phyloP scores from a whole-genome alignment of 2,888 invertebrate species.

The Silvanus unidentatus region DNA sequence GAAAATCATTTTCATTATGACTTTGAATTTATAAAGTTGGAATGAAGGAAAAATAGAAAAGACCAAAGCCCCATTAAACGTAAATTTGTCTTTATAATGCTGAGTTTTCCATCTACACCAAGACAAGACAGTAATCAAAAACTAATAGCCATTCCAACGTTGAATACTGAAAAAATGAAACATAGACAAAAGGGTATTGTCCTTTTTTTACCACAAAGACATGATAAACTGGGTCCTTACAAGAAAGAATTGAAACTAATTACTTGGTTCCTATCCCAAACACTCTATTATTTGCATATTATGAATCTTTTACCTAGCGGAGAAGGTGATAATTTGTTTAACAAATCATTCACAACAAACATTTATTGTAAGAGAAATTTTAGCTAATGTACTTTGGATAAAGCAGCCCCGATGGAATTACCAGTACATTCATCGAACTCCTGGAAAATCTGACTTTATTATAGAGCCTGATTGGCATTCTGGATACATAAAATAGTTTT shows the following conservation, averaged over 20 bases:
- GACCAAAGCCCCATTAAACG: too few relatives aligned
- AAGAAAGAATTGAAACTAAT: conserved; percentile 20
- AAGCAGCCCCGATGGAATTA: conserved; percentile 30
- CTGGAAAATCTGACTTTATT: conserved; percentile 32
- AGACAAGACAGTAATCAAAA: too few relatives aligned
- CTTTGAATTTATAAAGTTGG: too few relatives aligned
- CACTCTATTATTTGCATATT: conserved; percentile 27
- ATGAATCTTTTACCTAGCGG: conserved; percentile 30
- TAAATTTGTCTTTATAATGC: too few relatives aligned
- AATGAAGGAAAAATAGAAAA: too few relatives aligned
- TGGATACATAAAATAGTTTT: conserved; percentile 4
- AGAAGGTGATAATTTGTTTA: conserved; percentile 19
- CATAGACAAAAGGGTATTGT: neutral
- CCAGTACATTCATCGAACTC: conserved; percentile 21
- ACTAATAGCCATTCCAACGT: neutral
- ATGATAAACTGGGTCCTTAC: neutral
- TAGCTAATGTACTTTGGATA: conserved; percentile 21
- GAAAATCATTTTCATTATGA: too few relatives aligned
- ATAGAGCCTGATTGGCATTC: conserved; percentile 38
- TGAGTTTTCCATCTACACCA: too few relatives aligned
- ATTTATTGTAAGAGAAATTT: neutral
- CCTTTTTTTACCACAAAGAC: neutral
- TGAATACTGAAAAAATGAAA: neutral
- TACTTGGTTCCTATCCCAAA: conserved; percentile 26
- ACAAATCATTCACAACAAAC: conserved; percentile 1